These are phyloP conservation scores for Gandaritis pyraliata DNA, from an alignment of 2,888 invertebrate species.

Conservation along the genomic window DNA sequence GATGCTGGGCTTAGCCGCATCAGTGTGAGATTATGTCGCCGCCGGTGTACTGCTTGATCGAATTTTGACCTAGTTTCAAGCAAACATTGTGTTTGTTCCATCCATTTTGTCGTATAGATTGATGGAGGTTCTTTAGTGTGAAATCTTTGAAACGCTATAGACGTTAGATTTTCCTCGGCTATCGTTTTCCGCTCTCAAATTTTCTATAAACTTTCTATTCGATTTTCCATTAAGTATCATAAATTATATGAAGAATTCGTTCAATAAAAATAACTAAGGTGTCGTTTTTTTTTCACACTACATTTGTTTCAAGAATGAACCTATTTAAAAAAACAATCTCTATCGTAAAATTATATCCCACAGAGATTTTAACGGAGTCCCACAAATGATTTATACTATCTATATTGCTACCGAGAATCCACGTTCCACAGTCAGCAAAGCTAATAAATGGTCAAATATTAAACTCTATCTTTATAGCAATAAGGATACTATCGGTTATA, in stretches of 20 bases:
- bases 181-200: too few relatives aligned
- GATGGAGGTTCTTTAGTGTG: constrained; percentile 9
- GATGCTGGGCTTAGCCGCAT: constrained; percentile 27
- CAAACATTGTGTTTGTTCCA: constrained; percentile 25
- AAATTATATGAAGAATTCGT: too few relatives aligned
- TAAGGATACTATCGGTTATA: constrained; percentile 36
- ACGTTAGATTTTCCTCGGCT: too few relatives aligned
- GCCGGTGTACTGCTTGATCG: constrained; percentile 29
- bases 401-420: constrained; percentile 39
- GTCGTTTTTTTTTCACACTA: constrained; percentile 1
- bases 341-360: constrained; percentile 22
- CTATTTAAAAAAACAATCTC: background rate
- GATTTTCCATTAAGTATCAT: too few relatives aligned
- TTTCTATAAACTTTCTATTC: too few relatives aligned
- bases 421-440: constrained; percentile 33
- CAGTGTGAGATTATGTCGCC: constrained; percentile 32
- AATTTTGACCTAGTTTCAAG: constrained; percentile 32
- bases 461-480: constrained; percentile 34
- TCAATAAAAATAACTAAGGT: too few relatives aligned
- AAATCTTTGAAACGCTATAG: background rate
- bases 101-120: constrained; percentile 21
- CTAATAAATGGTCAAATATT: constrained; percentile 36
- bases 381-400: constrained; percentile 40
- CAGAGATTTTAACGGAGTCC: constrained; percentile 32
- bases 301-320: background rate